These are phyloP conservation scores for Drosophila kepulauana DNA, from an alignment of 1,140 invertebrate species.

Conservation along the genomic window DNA sequence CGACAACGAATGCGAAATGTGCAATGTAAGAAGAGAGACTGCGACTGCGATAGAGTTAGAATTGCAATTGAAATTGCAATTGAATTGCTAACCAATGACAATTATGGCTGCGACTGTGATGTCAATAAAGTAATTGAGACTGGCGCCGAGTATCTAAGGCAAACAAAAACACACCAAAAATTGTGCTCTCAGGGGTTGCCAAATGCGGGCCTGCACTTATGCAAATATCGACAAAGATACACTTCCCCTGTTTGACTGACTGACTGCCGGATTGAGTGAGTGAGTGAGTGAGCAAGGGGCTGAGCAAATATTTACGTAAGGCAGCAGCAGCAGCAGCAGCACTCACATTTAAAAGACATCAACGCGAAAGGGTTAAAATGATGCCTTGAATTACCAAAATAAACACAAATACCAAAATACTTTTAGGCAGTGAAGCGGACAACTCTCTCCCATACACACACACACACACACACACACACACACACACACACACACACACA, in stretches of 20 bases:
- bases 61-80: slow-evolving; percentile 53
- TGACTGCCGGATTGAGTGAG: slow-evolving; percentile 30
- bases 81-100: slow-evolving; percentile 57
- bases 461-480: slow-evolving; percentile 27
- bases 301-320: slow-evolving; percentile 75
- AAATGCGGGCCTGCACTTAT: slow-evolving; percentile 59
- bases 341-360: slow-evolving; percentile 75
- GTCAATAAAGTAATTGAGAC: slow-evolving; percentile 82
- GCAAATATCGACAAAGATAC: slow-evolving; percentile 47
- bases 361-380: slow-evolving; percentile 73
- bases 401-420: slow-evolving; percentile 77
- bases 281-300: slow-evolving; percentile 41
- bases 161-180: slow-evolving; percentile 30
- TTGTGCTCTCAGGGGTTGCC: slow-evolving; percentile 51
- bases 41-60: not conserved
- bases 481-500: slow-evolving; percentile 15
- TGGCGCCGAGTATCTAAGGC: slow-evolving; percentile 65
- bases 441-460: slow-evolving; percentile 10
- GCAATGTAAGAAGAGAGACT: slow-evolving; percentile 28
- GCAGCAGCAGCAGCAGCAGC: slow-evolving; percentile 43
- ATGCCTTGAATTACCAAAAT: slow-evolving; percentile 81
- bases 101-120: slow-evolving; percentile 42
- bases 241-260: slow-evolving; percentile 28
- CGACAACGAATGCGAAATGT: slow-evolving; percentile 24
- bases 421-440: slow-evolving; percentile 53